Conservation (phyloP, 2,888 invertebrate genomes). For the Limulus polyphemus region DNA sequence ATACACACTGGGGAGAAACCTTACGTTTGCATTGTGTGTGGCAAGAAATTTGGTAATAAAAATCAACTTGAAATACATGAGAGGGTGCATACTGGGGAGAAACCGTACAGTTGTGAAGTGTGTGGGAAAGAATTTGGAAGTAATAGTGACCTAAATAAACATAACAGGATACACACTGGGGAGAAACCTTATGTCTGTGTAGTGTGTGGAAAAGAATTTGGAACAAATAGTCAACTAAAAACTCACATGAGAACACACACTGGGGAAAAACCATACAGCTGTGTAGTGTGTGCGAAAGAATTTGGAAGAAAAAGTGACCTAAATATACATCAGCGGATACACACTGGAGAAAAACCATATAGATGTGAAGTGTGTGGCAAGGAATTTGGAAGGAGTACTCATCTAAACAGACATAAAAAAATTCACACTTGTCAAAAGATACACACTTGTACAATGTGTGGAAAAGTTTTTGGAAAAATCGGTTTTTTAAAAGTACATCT, state of each 20-base stretch:
- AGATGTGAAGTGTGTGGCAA: conserved; percentile 3
- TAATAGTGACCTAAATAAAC: not conserved
- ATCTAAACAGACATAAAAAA: conserved; percentile 1
- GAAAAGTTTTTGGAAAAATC: too few species aligned
- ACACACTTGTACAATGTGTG: too few species aligned
- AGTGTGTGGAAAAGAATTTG: not conserved
- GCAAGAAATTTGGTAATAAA: not conserved
- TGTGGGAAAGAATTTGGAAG: conserved; percentile 9
- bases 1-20: not conserved
- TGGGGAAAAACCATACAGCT: not conserved
- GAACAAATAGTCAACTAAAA: too few species aligned
- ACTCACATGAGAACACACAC: too few species aligned
- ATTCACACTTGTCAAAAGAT: too few species aligned
- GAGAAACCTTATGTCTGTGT: not conserved
- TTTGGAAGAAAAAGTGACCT: conserved; percentile 3
- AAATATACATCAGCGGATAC: conserved; percentile 3
- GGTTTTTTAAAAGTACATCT: too few species aligned
- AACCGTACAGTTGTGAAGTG: conserved; percentile 7
- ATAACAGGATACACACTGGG: not conserved
- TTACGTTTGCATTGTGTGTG: not conserved
- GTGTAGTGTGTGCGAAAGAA: conserved; percentile 1
- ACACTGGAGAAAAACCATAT: not conserved
- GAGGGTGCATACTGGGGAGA: conserved; percentile 1
- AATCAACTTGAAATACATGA: not conserved
- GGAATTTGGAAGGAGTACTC: not conserved